Percentiles rank a stretch among this genome's conserved stretches.
These are phyloP conservation scores for Drosophila mayaguana DNA, from an alignment of 2,888 invertebrate genomes.

Conservation along the genomic window DNA sequence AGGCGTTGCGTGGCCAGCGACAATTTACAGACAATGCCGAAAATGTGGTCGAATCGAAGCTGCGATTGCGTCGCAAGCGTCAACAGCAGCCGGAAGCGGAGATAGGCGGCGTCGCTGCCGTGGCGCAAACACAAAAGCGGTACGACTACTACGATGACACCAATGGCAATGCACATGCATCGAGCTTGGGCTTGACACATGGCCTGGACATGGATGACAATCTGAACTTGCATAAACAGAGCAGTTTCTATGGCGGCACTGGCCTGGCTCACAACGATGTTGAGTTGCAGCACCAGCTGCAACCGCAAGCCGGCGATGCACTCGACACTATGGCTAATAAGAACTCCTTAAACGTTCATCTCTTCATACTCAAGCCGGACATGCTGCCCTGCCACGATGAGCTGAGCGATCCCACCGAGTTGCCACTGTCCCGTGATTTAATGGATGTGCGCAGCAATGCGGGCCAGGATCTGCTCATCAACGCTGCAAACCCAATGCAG, in stretches of 20 bases:
- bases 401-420: slow-evolving; percentile 88
- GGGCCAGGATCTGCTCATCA: slow-evolving; percentile 66
- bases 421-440: slow-evolving; percentile 87
- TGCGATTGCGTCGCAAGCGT: slow-evolving; percentile 60
- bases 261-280: slow-evolving; percentile 63
- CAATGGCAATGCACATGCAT: slow-evolving; percentile 49
- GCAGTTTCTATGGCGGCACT: slow-evolving; percentile 59
- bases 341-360: slow-evolving; percentile 77
- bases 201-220: slow-evolving; percentile 76
- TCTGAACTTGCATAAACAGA: slow-evolving; percentile 75
- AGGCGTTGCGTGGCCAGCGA: slow-evolving; percentile 72
- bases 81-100: slow-evolving; percentile 30
- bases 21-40: slow-evolving; percentile 66
- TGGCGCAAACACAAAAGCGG: slow-evolving; percentile 70
- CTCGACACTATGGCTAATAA: slow-evolving; percentile 63
- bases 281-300: slow-evolving; percentile 50
- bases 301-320: slow-evolving; percentile 48
- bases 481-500: slow-evolving; percentile 30
- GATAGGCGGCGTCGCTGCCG: slow-evolving; percentile 46
- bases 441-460: slow-evolving; percentile 84
- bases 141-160: slow-evolving; percentile 71
- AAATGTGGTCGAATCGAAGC: slow-evolving; percentile 65
- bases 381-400: slow-evolving; percentile 88
- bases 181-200: slow-evolving; percentile 43
- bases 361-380: slow-evolving; percentile 87